Base-by-base conservation (phyloP, 37 sponge, comb jelly and placozoan genomes). In the Theonella swinhoei region DNA sequence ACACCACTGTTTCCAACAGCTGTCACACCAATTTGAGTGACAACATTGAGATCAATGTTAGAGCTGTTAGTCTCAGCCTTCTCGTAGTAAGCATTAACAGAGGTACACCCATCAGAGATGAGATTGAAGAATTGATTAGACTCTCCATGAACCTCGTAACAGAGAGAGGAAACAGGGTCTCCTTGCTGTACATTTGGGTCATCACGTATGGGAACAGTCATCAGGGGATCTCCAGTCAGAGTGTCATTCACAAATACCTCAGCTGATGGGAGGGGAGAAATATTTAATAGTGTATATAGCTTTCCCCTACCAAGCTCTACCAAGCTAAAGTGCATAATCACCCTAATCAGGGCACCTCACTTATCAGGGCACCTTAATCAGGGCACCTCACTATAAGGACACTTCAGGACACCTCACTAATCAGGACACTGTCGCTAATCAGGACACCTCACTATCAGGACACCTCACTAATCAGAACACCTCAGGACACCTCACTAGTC, bases 161-260 rank as follows among this genome's bases (percentile, higher is more conserved):
- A 75, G 30, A 75, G 59, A 22, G 30, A n/a, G n/a, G n/a, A n/a
- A n/a, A 42, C 20, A 23, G 68, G 67, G 62, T 17, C 38, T 41
- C 42, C 19, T 20, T 36, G 3, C 63, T 22, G 81, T 34, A 43
- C 14, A 17, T 7, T 14, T 17, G 54, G 11, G 33, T 11, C 62
- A 39, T 68, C 4, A 0, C n/a, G 34, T 31, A 84, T 58, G 29
- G 85, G 85, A 24, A 84, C 76, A 42, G 66, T 31, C 41, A 84
- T 74, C 2, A 84, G 69, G 14, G 85, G 85, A 35, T 84, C 85
- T 19, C 68, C 85, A 43, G 62, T 32, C 29, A 84, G 60, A 28
- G 76, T 76, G 54, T 84, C 85, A 32, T 84, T 84, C 20, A 68
- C 81, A 22, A 80, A 42, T 47, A 7, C 54, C 7, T 47, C 54